Evolutionary conservation across 2,888 invertebrate genomes (phyloP).

Genomic region (Pollenia griseotomentosa): DNA sequence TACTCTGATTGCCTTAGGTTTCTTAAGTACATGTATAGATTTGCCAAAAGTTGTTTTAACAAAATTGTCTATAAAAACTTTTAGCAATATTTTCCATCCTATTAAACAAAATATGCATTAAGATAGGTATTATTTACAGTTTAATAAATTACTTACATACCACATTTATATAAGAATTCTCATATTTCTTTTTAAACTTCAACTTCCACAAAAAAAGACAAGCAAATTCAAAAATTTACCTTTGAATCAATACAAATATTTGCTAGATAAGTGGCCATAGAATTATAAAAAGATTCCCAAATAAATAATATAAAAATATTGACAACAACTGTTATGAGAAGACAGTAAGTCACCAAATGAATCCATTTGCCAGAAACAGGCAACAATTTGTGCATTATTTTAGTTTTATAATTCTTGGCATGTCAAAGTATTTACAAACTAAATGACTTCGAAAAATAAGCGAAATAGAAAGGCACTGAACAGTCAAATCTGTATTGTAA

Average conservation of each 20-base stretch:
- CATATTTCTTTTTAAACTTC: not conserved
- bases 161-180: not conserved
- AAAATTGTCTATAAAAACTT: no score
- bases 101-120: no score
- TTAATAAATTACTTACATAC: no score
- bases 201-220: not conserved
- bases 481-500: constrained; percentile 12
- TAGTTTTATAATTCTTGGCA: constrained; percentile 15
- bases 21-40: no score
- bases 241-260: not conserved
- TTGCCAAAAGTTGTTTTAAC: no score
- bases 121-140: no score
- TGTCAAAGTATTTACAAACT: constrained; percentile 7
- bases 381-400: constrained; percentile 8
- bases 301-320: not conserved
- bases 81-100: no score
- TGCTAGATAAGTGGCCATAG: not conserved
- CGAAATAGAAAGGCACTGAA: not conserved
- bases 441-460: constrained; percentile 5
- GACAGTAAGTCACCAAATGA: constrained; percentile 17
- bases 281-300: not conserved
- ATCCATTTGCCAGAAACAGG: constrained; percentile 5
- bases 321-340: not conserved
- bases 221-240: not conserved
- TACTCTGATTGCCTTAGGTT: no score